Conservation (phyloP, 1,140 invertebrate species). For the Zaprionus capensis region DNA sequence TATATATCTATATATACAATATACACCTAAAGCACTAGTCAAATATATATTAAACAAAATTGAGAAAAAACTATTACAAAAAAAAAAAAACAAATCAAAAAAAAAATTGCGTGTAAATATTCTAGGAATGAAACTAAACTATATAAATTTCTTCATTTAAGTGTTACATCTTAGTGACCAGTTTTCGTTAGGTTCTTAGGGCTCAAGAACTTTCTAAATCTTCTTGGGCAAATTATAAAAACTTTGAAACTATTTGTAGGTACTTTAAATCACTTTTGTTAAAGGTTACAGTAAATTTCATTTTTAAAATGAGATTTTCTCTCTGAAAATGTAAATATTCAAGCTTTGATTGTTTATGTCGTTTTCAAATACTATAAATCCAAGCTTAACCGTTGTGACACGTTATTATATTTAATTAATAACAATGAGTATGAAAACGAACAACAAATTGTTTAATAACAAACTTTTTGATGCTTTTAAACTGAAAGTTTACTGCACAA, state of each 20-base stretch:
- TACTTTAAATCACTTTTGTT: constrained; percentile 13
- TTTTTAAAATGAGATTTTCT: constrained; percentile 65
- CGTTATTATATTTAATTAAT: constrained; percentile 29
- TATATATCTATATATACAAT: constrained; percentile 12
- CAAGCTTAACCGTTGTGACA: constrained; percentile 37
- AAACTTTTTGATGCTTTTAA: constrained; percentile 55
- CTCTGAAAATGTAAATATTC: constrained; percentile 26
- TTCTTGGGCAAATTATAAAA: constrained; percentile 15
- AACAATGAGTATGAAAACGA: constrained; percentile 1
- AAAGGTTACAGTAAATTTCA: constrained; percentile 55
- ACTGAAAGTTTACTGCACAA: constrained; percentile 71
- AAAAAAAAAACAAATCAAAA: background rate
- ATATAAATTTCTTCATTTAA: constrained; percentile 53
- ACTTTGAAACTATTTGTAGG: constrained; percentile 4
- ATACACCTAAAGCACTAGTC: constrained; percentile 65
- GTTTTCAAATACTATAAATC: background rate
- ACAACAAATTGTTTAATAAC: constrained; percentile 35
- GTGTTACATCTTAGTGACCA: constrained; percentile 56
- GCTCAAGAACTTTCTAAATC: constrained; percentile 11
- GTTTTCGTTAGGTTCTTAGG: constrained; percentile 57
- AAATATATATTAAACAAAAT: constrained; percentile 42
- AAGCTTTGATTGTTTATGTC: constrained; percentile 17
- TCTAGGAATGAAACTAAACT: constrained; percentile 24
- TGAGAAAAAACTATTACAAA: constrained; percentile 5
- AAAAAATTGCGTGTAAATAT: background rate